Percentiles rank a stretch among this genome's conserved stretches.
These are phyloP conservation scores for Anolis sagrei DNA, from an alignment of 2,113 vertebrate species.

Conservation along the genomic window DNA sequence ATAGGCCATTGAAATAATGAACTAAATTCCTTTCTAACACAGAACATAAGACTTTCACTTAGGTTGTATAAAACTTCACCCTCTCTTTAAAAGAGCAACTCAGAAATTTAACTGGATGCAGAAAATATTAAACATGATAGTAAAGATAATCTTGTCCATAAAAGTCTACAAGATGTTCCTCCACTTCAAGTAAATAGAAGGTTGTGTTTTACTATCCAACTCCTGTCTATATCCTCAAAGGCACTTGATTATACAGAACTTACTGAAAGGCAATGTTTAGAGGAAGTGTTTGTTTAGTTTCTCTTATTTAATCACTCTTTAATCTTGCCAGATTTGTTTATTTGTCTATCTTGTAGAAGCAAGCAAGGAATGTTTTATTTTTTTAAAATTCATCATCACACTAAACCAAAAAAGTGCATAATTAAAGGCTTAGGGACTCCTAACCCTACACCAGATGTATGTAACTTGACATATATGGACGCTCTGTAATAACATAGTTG, in stretches of 20 bases:
- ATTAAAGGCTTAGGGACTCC: constrained; percentile 49
- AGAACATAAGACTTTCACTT: neutral
- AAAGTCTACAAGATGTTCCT: neutral
- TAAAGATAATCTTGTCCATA: neutral
- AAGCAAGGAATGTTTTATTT: constrained; percentile 43
- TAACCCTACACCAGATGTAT: constrained; percentile 16
- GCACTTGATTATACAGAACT: constrained; percentile 27
- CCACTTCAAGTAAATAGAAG: constrained; percentile 31
- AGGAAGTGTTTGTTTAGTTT: constrained; percentile 60
- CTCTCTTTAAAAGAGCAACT: neutral
- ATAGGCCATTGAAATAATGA: no score
- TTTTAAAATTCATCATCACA: constrained; percentile 39
- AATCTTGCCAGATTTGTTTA: constrained; percentile 60
- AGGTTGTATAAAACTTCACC: constrained; percentile 21
- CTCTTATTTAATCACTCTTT: constrained; percentile 51
- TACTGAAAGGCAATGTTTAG: constrained; percentile 34
- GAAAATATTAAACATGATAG: constrained; percentile 4
- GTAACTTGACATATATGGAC: neutral
- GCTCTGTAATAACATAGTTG: neutral
- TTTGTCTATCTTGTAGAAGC: constrained; percentile 47
- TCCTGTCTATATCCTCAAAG: constrained; percentile 39
- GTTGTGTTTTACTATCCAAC: neutral
- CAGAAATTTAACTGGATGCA: neutral
- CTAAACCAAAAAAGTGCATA: constrained; percentile 47
- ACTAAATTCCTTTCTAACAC: neutral